Percentiles rank a stretch among this genome's conserved stretches.
Evolutionary conservation across 2,888 invertebrate species (phyloP).

Genomic region (Cotesia congregata): DNA sequence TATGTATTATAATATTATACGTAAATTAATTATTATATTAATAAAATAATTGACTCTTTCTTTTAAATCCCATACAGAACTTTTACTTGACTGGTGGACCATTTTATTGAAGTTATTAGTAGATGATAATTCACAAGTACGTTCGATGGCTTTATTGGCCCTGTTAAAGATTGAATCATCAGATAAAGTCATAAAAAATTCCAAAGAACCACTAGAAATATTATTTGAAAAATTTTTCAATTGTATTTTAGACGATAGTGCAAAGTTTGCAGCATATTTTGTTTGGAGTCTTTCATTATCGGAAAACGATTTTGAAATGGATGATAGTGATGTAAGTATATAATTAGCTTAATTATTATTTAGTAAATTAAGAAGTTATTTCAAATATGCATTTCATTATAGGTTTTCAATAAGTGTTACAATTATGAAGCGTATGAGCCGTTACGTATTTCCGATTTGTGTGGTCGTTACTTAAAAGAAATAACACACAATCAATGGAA

Average conservation of each 20-base stretch:
- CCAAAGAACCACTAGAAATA: constrained; percentile 43
- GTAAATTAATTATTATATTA: neutral
- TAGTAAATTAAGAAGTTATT: neutral
- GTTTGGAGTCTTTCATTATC: constrained; percentile 61
- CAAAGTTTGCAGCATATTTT: constrained; percentile 57
- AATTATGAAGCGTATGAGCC: constrained; percentile 63
- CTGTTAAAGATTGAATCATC: constrained; percentile 49
- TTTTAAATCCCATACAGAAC: constrained; percentile 34
- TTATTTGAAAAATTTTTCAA: constrained; percentile 59
- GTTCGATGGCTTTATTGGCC: constrained; percentile 53
- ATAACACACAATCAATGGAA: constrained; percentile 36
- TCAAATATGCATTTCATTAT: constrained; percentile 31
- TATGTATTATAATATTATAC: neutral
- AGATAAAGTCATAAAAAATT: constrained; percentile 48
- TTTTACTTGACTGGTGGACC: constrained; percentile 64
- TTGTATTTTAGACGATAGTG: constrained; percentile 40
- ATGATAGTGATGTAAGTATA: constrained; percentile 63
- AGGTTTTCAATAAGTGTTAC: constrained; percentile 64
- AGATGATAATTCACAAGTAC: constrained; percentile 59
- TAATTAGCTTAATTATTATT: neutral
- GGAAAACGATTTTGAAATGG: constrained; percentile 62
- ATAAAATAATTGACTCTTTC: constrained; percentile 20
- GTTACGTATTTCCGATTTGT: constrained; percentile 51
- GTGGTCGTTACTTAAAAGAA: constrained; percentile 34
- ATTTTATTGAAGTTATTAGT: constrained; percentile 60